These are phyloP conservation scores for Rhagologus leucostigma DNA, from an alignment of 2,113 vertebrate genomes.

Conservation along the genomic window DNA sequence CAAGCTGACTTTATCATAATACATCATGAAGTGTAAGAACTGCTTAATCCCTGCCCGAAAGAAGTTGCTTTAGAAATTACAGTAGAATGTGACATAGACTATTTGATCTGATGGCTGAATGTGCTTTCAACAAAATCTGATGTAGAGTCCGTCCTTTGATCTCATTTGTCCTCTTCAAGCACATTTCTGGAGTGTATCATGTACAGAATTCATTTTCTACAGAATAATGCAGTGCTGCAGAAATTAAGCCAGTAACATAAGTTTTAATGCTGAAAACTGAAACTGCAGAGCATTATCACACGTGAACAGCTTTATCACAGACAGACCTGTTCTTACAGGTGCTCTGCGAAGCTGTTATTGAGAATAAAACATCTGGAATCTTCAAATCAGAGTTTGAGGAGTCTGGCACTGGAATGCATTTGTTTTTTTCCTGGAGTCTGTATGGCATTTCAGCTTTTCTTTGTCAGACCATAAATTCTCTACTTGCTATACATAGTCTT, in stretches of 20 bases:
- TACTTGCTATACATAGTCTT: not conserved
- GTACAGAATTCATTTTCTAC: constrained; percentile 29
- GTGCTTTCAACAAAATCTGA: constrained; percentile 63
- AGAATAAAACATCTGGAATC: not conserved
- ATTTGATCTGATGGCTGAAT: constrained; percentile 65
- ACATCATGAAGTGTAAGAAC: constrained; percentile 15
- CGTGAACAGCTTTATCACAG: constrained; percentile 37
- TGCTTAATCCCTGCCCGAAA: constrained; percentile 48
- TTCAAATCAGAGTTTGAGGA: not conserved
- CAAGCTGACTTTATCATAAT: not conserved
- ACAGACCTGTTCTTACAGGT: constrained; percentile 7
- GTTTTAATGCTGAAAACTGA: constrained; percentile 56
- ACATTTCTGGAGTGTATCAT: constrained; percentile 61
- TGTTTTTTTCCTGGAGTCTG: not conserved
- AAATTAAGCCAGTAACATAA: constrained; percentile 46
- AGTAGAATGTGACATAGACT: constrained; percentile 39
- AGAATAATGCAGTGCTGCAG: constrained; percentile 39
- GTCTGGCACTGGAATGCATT: not conserved
- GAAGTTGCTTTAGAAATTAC: constrained; percentile 60
- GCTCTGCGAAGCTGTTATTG: not conserved
- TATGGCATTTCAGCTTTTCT: not conserved
- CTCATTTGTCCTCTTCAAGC: constrained; percentile 69
- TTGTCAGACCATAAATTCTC: not conserved
- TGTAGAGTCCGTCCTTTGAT: constrained; percentile 56
- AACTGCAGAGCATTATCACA: constrained; percentile 20